Evolutionary conservation across 64 coral and sea anemone genomes (phyloP).

Genomic region (Montipora cactus): DNA sequence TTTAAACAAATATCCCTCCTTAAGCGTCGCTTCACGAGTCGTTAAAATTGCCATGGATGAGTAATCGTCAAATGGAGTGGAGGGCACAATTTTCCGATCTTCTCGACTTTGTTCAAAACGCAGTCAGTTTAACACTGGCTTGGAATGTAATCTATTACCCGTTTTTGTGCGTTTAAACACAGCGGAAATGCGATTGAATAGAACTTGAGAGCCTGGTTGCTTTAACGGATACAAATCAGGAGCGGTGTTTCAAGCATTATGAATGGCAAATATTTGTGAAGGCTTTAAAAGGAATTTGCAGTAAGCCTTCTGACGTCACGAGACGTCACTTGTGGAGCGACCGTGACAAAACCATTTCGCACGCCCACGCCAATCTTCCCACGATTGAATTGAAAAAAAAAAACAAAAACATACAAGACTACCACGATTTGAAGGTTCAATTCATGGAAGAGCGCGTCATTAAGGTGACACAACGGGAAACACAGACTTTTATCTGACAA

Average conservation of each 20-base stretch:
- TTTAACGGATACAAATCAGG: background rate
- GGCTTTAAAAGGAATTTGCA: background rate
- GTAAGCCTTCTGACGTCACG: background rate
- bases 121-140: background rate
- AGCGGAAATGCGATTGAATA: background rate
- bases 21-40: conserved; percentile 66
- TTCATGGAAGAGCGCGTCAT: no score
- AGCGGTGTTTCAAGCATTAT: background rate
- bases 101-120: background rate
- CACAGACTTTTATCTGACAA: no score
- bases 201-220: background rate
- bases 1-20: conserved; percentile 97
- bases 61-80: conserved; percentile 4
- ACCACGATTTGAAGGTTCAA: no score
- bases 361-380: no score
- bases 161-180: background rate
- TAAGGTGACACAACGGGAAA: no score
- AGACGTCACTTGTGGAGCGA: background rate
- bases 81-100: background rate
- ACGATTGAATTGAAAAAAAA: no score
- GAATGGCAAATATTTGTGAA: background rate
- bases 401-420: no score
- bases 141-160: background rate
- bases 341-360: no score
- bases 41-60: conserved; percentile 70